A percentile compares a stretch with the other conserved stretches of the same genome.
phyloP scores from a whole-genome alignment of 2,888 invertebrate species.

The Gandaritis pyraliata region DNA sequence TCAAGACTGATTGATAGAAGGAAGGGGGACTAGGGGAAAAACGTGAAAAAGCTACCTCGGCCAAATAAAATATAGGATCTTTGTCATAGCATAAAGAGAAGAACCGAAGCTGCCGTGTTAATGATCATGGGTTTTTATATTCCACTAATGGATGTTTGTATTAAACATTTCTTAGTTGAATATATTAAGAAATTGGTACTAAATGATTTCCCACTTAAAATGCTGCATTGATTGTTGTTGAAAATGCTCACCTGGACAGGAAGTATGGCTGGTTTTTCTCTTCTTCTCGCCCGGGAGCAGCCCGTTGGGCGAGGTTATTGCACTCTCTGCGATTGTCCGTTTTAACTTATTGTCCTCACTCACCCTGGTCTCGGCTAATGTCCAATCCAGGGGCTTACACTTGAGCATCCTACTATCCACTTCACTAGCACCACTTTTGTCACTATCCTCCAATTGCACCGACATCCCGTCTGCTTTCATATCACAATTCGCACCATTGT shows the following conservation, averaged over 20 bases:
- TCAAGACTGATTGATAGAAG: too few species aligned
- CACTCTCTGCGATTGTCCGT: conserved; percentile 77
- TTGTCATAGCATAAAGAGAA: too few species aligned
- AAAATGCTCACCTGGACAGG: conserved; percentile 76
- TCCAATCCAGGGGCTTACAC: conserved; percentile 71
- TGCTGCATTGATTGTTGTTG: too few species aligned
- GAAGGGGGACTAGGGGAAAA: too few species aligned
- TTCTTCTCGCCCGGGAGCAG: conserved; percentile 86
- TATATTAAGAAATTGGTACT: too few species aligned
- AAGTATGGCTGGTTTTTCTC: conserved; percentile 85
- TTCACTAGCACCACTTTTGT: conserved; percentile 73
- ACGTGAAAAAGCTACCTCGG: too few species aligned
- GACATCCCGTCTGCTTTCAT: conserved; percentile 68
- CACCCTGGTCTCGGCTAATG: conserved; percentile 65
- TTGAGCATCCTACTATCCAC: conserved; percentile 69
- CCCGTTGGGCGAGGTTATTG: conserved; percentile 83
- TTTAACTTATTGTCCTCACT: conserved; percentile 60
- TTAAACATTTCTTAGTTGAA: too few species aligned
- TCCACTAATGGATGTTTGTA: too few species aligned
- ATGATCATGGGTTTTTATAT: too few species aligned
- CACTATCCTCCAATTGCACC: conserved; percentile 70
- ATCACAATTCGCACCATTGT: conserved; percentile 74
- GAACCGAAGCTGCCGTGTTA: too few species aligned
- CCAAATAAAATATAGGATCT: too few species aligned
- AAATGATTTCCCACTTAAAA: background rate